Percentiles rank a stretch among this genome's conserved stretches.
phyloP scores from a whole-genome alignment of 2,797 vertebrate genomes.

The Erpetoichthys calabaricus region DNA sequence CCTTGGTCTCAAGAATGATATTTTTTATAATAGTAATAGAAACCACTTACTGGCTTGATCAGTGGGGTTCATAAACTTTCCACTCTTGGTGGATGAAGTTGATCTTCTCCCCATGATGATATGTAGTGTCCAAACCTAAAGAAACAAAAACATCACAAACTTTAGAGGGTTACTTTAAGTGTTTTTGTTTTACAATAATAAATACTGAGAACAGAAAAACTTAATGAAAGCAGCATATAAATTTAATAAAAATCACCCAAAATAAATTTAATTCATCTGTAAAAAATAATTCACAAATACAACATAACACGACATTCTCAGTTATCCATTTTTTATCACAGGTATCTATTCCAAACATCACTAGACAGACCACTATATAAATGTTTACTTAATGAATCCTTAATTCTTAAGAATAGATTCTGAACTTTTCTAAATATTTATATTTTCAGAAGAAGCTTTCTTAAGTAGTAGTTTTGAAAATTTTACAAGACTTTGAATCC shows the following conservation, averaged over 20 bases:
- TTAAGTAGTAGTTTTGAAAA: no score
- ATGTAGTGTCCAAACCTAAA: slow-evolving; percentile 16
- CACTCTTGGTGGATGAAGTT: slow-evolving; percentile 98
- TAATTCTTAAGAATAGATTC: no score
- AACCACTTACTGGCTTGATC: slow-evolving; percentile 87
- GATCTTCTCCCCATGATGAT: slow-evolving; percentile 85
- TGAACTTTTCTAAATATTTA: no score
- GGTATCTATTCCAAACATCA: no score
- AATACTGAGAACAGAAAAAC: no score
- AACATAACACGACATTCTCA: not conserved
- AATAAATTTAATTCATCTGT: not conserved
- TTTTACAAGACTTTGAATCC: no score
- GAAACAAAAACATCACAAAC: slow-evolving; percentile 14
- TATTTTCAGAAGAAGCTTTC: no score
- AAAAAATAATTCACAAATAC: not conserved
- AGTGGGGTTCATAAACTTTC: slow-evolving; percentile 97
- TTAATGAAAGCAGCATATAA: not conserved
- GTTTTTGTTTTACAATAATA: no score
- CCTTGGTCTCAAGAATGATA: not conserved
- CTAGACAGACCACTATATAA: no score
- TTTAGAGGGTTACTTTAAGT: not conserved
- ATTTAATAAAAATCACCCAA: not conserved
- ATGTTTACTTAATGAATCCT: no score
- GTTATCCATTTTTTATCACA: not conserved
- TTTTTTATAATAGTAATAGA: not conserved